Base-by-base conservation (phyloP, 2,113 vertebrate genomes). In the Megaceryle maxima region DNA sequence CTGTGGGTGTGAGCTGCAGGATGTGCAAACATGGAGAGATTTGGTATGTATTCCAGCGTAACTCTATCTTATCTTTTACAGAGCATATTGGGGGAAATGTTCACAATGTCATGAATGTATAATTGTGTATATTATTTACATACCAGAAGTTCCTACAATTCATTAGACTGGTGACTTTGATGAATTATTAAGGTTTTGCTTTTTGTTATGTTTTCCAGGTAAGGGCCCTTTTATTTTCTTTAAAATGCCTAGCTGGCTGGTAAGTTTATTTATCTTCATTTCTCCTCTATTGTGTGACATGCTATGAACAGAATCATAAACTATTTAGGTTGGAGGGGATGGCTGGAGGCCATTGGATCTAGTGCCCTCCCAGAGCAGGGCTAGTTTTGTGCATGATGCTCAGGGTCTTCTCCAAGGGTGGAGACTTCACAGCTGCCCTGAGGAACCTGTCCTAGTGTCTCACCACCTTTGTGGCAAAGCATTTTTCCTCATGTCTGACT, bases 171-270 rank as follows among this genome's bases (percentile, higher is more conserved):
- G 13, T 62, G 62, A 50, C 85, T 87, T 88, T 80, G 73, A 80
- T 59, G 37, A 95, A 91, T 60, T 94, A 56, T 72, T 95, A 82
- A 93, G 33, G 17, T 95, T 96, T 94, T 83, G 15, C 63, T 94
- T 88, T 92, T 35, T 91, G 14, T 95, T 93, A 59, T 67, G 29
- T 95, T 97, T 97, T 97, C 90, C 85, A 97, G 89, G 81, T 94
- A 97, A 97, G 94, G 62, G 22, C 51, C n/a, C 21, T 57, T 89
- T 94, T 74, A 31, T 94, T 94, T 63, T 57, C 64, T 39, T 91
- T 96, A 72, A 94, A 74, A 56, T 50, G 68, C 43, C 48, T 83
- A 35, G 14, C 31, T 90, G 80, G 29, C 44, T 88, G 91, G 96
- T 90, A 90, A 94, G 94, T 92, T 78, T 69, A 46, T 83, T 68